Conservation (phyloP, 2,888 invertebrate genomes). For the Proisotoma minuta region DNA sequence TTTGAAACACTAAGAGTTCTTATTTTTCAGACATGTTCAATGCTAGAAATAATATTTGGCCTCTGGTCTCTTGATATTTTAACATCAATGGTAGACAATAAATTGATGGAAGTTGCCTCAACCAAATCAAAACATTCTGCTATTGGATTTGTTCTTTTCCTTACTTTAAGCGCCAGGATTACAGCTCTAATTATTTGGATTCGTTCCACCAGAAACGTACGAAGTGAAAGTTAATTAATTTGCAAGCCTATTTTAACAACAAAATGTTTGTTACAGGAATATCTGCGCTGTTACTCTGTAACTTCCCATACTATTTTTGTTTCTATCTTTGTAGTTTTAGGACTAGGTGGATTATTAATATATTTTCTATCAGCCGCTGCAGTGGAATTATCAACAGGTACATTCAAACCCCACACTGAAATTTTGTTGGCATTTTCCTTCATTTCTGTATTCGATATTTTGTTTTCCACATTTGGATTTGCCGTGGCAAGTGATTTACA, state of each 20-base stretch:
- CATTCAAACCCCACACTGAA: slow-evolving; percentile 22
- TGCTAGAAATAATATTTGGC: slow-evolving; percentile 29
- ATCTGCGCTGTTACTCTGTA: slow-evolving; percentile 23
- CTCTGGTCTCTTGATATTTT: slow-evolving; percentile 27
- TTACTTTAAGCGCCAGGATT: slow-evolving; percentile 25
- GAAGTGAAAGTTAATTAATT: not conserved
- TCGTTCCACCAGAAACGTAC: slow-evolving; percentile 25
- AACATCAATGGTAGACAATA: not conserved
- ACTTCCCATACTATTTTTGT: slow-evolving; percentile 29
- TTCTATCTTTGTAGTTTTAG: slow-evolving; percentile 24
- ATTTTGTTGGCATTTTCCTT: slow-evolving; percentile 23
- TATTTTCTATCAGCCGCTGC: slow-evolving; percentile 24
- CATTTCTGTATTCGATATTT: slow-evolving; percentile 25
- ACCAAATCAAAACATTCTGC: slow-evolving; percentile 26
- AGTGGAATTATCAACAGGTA: slow-evolving; percentile 17
- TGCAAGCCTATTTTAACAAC: not conserved
- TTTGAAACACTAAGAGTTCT: slow-evolving; percentile 20
- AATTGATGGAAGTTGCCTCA: not conserved
- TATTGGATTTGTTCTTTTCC: slow-evolving; percentile 28
- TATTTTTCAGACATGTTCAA: slow-evolving; percentile 33
- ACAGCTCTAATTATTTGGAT: slow-evolving; percentile 28
- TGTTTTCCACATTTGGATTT: slow-evolving; percentile 26
- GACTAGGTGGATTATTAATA: slow-evolving; percentile 23
- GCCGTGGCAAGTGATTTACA: slow-evolving; percentile 22
- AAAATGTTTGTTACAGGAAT: slow-evolving; percentile 8